Conservation (phyloP, 2,113 vertebrate species). For the Heloderma charlesbogerti region DNA sequence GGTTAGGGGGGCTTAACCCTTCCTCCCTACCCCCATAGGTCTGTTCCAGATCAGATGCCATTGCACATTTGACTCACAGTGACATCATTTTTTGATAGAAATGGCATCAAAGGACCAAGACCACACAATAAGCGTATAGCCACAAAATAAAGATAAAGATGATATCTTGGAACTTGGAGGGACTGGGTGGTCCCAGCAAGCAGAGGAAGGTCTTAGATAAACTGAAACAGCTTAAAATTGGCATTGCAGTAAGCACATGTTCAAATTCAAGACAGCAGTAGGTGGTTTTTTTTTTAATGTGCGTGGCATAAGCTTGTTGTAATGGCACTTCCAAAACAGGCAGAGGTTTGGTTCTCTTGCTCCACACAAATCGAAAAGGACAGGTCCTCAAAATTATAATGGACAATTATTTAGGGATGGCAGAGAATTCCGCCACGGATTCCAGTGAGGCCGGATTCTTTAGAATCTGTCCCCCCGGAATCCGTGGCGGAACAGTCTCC, state of each 20-base stretch:
- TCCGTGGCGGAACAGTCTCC: too few relatives aligned
- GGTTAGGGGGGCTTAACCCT: too few relatives aligned
- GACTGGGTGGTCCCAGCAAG: not conserved
- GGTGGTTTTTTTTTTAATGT: not conserved
- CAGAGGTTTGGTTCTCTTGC: not conserved
- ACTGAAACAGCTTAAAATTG: not conserved
- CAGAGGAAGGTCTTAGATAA: not conserved
- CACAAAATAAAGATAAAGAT: not conserved
- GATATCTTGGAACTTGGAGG: not conserved
- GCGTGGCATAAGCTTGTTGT: not conserved
- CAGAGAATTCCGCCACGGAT: too few relatives aligned
- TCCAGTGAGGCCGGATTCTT: too few relatives aligned
- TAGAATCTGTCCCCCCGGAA: too few relatives aligned
- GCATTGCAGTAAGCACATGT: not conserved
- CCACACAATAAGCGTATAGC: not conserved
- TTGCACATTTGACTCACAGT: too few relatives aligned
- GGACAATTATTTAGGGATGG: too few relatives aligned
- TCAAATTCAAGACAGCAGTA: not conserved
- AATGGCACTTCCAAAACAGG: not conserved
- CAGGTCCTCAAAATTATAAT: not conserved
- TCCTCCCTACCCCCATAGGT: too few relatives aligned
- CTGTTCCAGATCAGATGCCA: too few relatives aligned
- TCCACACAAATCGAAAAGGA: not conserved
- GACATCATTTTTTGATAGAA: not conserved
- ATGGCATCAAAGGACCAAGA: not conserved